phyloP scores from a whole-genome alignment of 2,797 vertebrate species.

The Paguma larvata region DNA sequence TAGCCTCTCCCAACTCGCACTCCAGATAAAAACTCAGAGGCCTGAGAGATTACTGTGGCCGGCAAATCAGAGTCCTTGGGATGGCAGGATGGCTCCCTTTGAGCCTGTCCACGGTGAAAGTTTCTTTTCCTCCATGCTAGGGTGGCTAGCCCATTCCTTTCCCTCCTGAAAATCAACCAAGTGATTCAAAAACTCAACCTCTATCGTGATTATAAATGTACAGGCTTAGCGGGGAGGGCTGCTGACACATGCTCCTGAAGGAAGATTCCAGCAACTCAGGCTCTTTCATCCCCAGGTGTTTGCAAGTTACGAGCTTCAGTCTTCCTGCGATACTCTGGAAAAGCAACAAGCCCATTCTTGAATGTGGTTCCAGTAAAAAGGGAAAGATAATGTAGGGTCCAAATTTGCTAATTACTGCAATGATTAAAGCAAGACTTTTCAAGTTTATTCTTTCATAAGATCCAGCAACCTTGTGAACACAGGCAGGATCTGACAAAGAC shows the following conservation, averaged over 20 bases:
- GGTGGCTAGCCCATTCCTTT: not conserved
- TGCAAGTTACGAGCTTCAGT: not conserved
- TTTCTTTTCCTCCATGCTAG: not conserved
- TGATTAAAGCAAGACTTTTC: constrained; percentile 85
- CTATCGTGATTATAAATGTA: not conserved
- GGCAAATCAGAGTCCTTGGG: not conserved
- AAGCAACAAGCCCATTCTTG: constrained; percentile 68
- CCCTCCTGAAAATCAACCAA: not conserved
- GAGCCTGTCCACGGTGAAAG: no score
- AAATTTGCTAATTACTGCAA: constrained; percentile 75
- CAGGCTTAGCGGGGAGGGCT: not conserved
- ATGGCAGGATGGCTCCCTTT: fast-evolving
- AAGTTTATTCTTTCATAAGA: constrained; percentile 71
- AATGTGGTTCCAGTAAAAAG: constrained; percentile 43
- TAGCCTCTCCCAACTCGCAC: not conserved
- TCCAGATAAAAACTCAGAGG: not conserved
- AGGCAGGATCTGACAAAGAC: constrained; percentile 60
- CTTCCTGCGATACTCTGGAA: constrained; percentile 55
- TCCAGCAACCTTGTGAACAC: constrained; percentile 75
- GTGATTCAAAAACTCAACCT: not conserved
- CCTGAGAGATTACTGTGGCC: fast-evolving
- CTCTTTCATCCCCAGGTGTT: not conserved
- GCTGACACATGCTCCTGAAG: not conserved
- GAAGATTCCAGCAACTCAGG: not conserved
- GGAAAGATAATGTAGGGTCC: constrained; percentile 76